Conservation (phyloP, 2,888 invertebrate genomes). For the Apodemia hepburni region DNA sequence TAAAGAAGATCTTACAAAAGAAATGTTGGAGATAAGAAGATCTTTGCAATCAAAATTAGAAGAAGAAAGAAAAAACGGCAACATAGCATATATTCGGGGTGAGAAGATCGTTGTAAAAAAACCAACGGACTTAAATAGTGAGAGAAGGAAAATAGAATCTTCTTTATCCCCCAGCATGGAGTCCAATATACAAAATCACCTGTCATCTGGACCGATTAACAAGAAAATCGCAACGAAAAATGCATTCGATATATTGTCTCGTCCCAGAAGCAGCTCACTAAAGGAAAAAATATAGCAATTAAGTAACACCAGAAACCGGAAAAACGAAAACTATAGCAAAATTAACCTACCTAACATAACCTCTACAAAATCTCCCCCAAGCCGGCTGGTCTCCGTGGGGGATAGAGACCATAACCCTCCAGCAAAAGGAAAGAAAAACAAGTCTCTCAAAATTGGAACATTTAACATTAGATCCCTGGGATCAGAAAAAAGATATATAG, state of each 20-base stretch:
- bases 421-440: neutral
- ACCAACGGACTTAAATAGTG: neutral
- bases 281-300: slow-evolving; percentile 15
- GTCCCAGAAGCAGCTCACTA: slow-evolving; percentile 23
- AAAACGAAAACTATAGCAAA: too few species aligned
- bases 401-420: too few species aligned
- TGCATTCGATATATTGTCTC: slow-evolving; percentile 19
- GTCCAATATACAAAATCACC: too few species aligned
- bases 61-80: neutral
- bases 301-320: too few species aligned
- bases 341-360: too few species aligned
- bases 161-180: neutral
- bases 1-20: slow-evolving; percentile 1
- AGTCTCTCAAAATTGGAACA: too few species aligned
- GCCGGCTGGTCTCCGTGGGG: too few species aligned
- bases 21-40: neutral
- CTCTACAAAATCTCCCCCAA: too few species aligned
- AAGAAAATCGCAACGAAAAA: slow-evolving; percentile 27
- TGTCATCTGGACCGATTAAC: neutral
- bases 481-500: neutral
- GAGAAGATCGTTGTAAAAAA: neutral
- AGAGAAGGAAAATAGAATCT: neutral
- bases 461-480: too few species aligned
- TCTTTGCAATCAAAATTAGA: neutral
- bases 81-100: neutral